phyloP scores from a whole-genome alignment of 2,113 vertebrate genomes.

The Nibea coibor region DNA sequence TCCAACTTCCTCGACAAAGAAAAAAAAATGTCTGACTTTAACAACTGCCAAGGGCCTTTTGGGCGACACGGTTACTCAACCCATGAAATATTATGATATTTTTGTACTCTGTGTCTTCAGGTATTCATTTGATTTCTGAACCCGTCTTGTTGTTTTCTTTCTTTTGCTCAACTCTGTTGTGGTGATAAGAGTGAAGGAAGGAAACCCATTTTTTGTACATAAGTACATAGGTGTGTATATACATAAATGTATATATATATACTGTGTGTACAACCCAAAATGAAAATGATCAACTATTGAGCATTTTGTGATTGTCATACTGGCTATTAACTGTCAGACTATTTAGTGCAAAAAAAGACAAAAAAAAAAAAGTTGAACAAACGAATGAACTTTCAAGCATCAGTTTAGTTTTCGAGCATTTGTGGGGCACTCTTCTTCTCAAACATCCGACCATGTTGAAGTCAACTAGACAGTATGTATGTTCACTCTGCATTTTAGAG shows the following conservation, averaged over 20 bases:
- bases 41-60: slow-evolving; percentile 77
- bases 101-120: slow-evolving; percentile 77
- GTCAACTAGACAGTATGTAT: slow-evolving; percentile 12
- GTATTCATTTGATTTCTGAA: slow-evolving; percentile 70
- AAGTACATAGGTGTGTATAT: slow-evolving; percentile 74
- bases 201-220: slow-evolving; percentile 62
- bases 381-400: slow-evolving; percentile 23
- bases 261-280: slow-evolving; percentile 65
- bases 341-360: slow-evolving; percentile 38
- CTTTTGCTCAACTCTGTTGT: slow-evolving; percentile 42
- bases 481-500: slow-evolving; percentile 30
- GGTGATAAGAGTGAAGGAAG: slow-evolving; percentile 40
- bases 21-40: slow-evolving; percentile 43
- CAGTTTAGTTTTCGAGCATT: slow-evolving; percentile 32
- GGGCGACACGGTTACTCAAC: slow-evolving; percentile 59
- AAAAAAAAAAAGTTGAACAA: slow-evolving; percentile 2
- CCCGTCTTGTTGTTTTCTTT: slow-evolving; percentile 31
- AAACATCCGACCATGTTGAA: slow-evolving; percentile 12
- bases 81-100: slow-evolving; percentile 71
- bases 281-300: slow-evolving; percentile 54
- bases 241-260: slow-evolving; percentile 51
- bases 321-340: slow-evolving; percentile 60
- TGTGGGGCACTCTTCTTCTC: slow-evolving; percentile 41
- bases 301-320: slow-evolving; percentile 72
- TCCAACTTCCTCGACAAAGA: slow-evolving; percentile 40